Evolutionary conservation across 2,113 vertebrate genomes (phyloP), one percentile per base, ranked within the genome.

Genomic region (Apteryx owenii): DNA sequence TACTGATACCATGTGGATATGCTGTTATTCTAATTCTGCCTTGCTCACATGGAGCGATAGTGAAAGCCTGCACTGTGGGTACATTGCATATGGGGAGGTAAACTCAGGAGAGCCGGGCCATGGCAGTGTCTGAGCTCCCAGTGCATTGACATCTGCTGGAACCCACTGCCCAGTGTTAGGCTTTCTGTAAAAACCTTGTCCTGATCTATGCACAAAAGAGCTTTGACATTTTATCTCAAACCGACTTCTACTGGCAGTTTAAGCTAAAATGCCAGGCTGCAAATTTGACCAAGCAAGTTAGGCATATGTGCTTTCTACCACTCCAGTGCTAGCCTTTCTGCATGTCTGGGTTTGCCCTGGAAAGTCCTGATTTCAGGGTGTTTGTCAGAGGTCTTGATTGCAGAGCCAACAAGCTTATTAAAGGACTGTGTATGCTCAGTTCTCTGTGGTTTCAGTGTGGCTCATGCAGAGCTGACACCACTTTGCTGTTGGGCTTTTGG

Each of bases 61-160:
- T 0, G 0, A 80, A 81, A 72, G 4, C 26, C 61, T 79, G 19
- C 12, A 48, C 31, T 2, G 1, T 21, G 46, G 62, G 46, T 11
- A 19, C 26, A 26, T 48, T 33, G 5, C 48, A 29, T 28, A 44
- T 0, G 1, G 61, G 11, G 14, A 69, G 7, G 21, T 50, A 40
- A 0, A 1, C 19, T 20, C 38, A 71, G 50, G 81, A 72, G 33
- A 90, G 22, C 25, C 62, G 53, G 50, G 40, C 42, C 66, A 15
- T 50, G 33, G 25, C 7, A 7, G 20, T 42, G 29, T 51, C 76
- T 64, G 94, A 91, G n/a, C 12, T 26, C 1, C 1, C 25, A 33
- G 29, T 69, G 38, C 18, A 31, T 64, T 82, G 58, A n/a, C 5
- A 1, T 22, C 38, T 73, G 17, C 66, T 93, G 75, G 13, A 94